These are phyloP conservation scores for Tinamus guttatus DNA, from an alignment of 2,113 vertebrate genomes.

Conservation along the genomic window DNA sequence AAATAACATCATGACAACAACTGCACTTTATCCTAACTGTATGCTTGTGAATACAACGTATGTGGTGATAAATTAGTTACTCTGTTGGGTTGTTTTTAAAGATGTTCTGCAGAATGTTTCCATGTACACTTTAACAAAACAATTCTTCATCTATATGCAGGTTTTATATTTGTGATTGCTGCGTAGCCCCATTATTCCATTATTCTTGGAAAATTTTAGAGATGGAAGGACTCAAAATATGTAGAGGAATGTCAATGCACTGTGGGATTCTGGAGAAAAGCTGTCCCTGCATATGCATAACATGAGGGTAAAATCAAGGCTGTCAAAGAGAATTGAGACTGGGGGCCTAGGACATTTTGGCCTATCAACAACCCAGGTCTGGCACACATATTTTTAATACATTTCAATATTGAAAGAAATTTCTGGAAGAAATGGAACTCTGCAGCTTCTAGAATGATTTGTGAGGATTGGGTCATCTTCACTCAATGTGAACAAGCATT, in stretches of 20 bases:
- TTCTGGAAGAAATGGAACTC: neutral
- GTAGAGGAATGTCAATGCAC: neutral
- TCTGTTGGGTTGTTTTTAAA: neutral
- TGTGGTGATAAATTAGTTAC: neutral
- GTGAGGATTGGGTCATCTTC: neutral
- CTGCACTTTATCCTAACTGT: neutral
- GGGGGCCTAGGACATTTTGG: neutral
- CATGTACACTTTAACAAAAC: neutral
- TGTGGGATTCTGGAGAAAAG: neutral
- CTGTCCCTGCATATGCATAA: fast-evolving
- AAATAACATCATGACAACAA: neutral
- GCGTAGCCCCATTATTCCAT: neutral
- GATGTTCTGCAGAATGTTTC: neutral
- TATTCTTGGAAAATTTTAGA: neutral
- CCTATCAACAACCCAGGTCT: fast-evolving
- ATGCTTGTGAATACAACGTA: fast-evolving
- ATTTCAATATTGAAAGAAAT: neutral
- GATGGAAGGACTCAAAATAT: neutral
- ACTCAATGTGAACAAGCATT: neutral
- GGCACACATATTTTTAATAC: neutral
- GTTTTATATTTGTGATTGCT: neutral
- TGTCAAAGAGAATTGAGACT: fast-evolving
- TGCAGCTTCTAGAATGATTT: neutral
- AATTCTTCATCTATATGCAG: fast-evolving
- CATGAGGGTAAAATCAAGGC: fast-evolving